Evolutionary conservation across 1,140 invertebrate species (phyloP).

Genomic region (Chymomyza costata): DNA sequence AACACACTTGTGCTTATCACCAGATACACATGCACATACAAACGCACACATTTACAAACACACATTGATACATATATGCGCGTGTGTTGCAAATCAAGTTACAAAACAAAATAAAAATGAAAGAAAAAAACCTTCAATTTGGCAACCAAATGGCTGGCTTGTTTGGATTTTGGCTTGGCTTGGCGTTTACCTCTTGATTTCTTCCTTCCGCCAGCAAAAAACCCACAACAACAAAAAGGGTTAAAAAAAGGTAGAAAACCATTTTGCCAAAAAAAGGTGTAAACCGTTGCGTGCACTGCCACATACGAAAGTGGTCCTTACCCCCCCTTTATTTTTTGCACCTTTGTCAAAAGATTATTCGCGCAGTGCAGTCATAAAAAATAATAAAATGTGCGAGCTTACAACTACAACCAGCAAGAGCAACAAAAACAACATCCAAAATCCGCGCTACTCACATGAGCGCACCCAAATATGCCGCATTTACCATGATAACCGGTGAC

Average conservation of each 20-base stretch:
- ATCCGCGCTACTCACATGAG: slow-evolving; percentile 58
- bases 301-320: too few species aligned
- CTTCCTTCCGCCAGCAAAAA: slow-evolving; percentile 55
- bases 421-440: slow-evolving; percentile 13
- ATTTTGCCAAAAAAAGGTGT: too few species aligned
- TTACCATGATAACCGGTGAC: slow-evolving; percentile 31
- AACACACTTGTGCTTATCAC: too few species aligned
- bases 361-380: slow-evolving; percentile 73
- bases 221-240: too few species aligned
- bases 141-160: slow-evolving; percentile 48
- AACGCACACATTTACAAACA: slow-evolving; percentile 2
- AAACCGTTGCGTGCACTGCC: too few species aligned
- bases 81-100: slow-evolving; percentile 63
- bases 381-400: slow-evolving; percentile 67
- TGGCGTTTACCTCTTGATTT: slow-evolving; percentile 57
- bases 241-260: too few species aligned
- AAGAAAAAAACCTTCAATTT: slow-evolving; percentile 20
- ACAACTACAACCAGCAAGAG: slow-evolving; percentile 27
- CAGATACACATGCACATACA: too few species aligned
- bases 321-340: slow-evolving; percentile 36
- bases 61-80: background rate
- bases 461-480: slow-evolving; percentile 56
- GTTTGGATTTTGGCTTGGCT: slow-evolving; percentile 17
- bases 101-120: slow-evolving; percentile 31
- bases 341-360: slow-evolving; percentile 39